Evolutionary conservation across 37 sponge, comb jelly and placozoan genomes (phyloP).

Genomic region (Hormiphora californensis): DNA sequence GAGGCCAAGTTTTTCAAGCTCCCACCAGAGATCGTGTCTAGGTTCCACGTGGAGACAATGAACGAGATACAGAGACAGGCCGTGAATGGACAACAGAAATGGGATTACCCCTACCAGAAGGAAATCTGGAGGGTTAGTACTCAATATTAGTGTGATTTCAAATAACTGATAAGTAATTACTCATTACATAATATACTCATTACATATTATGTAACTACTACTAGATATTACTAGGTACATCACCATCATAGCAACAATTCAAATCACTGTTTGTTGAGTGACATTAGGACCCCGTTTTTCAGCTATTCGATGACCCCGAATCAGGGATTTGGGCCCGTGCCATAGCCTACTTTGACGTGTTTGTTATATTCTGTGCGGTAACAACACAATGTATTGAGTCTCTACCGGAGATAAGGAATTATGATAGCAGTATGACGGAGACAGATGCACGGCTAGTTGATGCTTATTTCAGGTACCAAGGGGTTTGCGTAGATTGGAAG

Average conservation of each 20-base stretch:
- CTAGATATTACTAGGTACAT: too few species aligned
- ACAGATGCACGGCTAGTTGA: too few species aligned
- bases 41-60: background rate
- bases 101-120: slow-evolving; percentile 5
- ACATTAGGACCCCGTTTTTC: background rate
- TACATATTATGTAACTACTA: background rate
- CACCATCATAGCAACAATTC: too few species aligned
- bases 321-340: background rate
- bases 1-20: slow-evolving; percentile 30
- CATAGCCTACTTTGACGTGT: slow-evolving; percentile 24
- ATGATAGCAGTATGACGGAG: too few species aligned
- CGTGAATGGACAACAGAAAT: too few species aligned
- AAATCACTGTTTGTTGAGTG: too few species aligned
- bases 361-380: background rate
- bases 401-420: slow-evolving; percentile 12
- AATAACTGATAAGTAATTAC: background rate
- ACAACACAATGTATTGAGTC: slow-evolving; percentile 8
- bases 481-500: too few species aligned
- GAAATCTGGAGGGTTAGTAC: slow-evolving; percentile 28
- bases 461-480: too few species aligned
- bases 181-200: background rate
- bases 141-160: background rate
- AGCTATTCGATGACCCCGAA: slow-evolving; percentile 21
- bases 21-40: background rate
- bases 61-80: too few species aligned